A percentile compares a stretch with the other conserved stretches of the same genome.
Evolutionary conservation across 1,140 invertebrate species (phyloP).

Genomic region (Elysia chlorotica): DNA sequence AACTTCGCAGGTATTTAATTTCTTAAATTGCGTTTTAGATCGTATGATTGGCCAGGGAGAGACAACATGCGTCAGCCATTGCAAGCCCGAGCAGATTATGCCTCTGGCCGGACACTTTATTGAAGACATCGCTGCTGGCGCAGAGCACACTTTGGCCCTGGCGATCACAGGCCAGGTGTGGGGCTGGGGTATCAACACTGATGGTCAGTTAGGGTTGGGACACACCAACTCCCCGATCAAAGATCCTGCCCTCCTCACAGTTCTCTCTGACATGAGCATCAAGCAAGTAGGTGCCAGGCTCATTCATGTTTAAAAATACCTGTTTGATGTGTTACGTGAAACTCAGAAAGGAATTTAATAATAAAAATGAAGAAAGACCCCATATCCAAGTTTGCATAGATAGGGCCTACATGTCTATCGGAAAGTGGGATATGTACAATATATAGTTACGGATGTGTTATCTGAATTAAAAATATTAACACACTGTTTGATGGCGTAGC

Average conservation of each 20-base stretch:
- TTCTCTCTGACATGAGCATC: slow-evolving; percentile 67
- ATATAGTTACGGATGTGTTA: too few relatives aligned
- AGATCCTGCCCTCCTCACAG: slow-evolving; percentile 67
- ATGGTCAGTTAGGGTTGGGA: slow-evolving; percentile 70
- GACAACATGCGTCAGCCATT: slow-evolving; percentile 59
- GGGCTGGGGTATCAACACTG: slow-evolving; percentile 72
- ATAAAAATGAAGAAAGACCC: too few relatives aligned
- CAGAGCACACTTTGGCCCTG: slow-evolving; percentile 71
- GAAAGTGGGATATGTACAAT: too few relatives aligned
- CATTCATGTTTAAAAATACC: not conserved
- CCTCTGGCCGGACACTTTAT: slow-evolving; percentile 65
- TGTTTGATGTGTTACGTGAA: too few relatives aligned
- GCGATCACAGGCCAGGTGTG: slow-evolving; percentile 68
- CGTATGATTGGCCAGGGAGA: slow-evolving; percentile 68
- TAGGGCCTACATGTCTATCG: too few relatives aligned
- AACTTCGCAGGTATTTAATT: too few relatives aligned
- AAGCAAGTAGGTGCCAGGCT: slow-evolving; percentile 65
- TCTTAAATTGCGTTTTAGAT: too few relatives aligned
- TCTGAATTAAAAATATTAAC: too few relatives aligned
- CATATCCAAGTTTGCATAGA: too few relatives aligned
- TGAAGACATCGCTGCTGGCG: slow-evolving; percentile 70
- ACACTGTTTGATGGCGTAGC: too few relatives aligned
- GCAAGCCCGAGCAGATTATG: slow-evolving; percentile 63
- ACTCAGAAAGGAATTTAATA: too few relatives aligned
- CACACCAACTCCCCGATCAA: slow-evolving; percentile 65